Base-by-base conservation (phyloP, 2,888 invertebrate genomes). In the Ectemnius cavifrons region DNA sequence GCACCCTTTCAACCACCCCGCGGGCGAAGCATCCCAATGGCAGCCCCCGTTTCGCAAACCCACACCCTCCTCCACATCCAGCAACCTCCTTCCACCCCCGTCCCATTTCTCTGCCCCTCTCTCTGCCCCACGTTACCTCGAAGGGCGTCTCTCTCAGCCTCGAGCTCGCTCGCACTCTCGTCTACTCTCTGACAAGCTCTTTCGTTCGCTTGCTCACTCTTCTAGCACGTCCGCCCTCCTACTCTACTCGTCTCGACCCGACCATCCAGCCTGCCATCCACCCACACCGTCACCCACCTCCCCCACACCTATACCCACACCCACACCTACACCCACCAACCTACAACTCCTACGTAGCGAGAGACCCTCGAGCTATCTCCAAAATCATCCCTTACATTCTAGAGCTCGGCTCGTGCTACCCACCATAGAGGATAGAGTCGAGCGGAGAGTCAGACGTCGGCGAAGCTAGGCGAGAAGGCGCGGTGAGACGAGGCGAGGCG, bases 331-430 rank as follows among this genome's bases (percentile, higher is more conserved):
- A 78, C 75, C 81, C 80, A 67, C 75, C 85, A 82, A 85, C 86
- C 86, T 85, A 87, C 87, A 88, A 89, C 89, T 90, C 86, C 88
- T 87, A 83, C 88, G 88, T 87, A 85, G 85, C 86, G 84, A 87
- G 85, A 87, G 88, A 89, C 87, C 88, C 89, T 89, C 88, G 80
- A 91, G 89, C 90, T 90, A 90, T 91, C 90, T 91, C 89, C 89
- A 88, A 91, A 91, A 91, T 90, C 90, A 91, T 91, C 90, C 90
- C 89, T 89, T 89, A 90, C 89, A 89, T 89, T 89, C 87, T 87
- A 80, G 86, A 85, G 86, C 85, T 81, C 80, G 80, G 81, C 84
- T 77, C 84, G 76, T 72, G 81, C 79, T 82, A 83, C 82, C 82
- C 83, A 81, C 81, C 77, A 72, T 81, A 71, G 85, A 83, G 83